These are phyloP conservation scores for Mesitornis unicolor DNA, from an alignment of 2,113 vertebrate genomes.

Conservation along the genomic window DNA sequence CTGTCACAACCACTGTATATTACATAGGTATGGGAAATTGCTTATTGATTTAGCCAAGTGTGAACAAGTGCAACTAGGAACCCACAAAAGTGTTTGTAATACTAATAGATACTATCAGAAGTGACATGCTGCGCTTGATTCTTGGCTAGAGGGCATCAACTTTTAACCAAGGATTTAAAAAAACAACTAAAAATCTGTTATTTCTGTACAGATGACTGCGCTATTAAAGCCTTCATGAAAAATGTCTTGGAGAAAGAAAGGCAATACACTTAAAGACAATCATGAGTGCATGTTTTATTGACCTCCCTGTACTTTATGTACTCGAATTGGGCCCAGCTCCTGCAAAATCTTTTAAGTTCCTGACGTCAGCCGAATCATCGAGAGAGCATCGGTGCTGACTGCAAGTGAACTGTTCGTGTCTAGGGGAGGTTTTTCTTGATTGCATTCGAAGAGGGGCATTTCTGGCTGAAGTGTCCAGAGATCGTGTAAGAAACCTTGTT, in stretches of 20 bases:
- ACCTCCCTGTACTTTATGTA: neutral
- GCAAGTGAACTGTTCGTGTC: no score
- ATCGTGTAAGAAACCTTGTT: neutral
- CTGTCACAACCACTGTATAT: conserved; percentile 10
- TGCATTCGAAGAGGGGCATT: no score
- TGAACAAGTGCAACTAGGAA: conserved; percentile 9
- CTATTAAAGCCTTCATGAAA: neutral
- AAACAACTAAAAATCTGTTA: neutral
- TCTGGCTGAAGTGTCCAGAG: no score
- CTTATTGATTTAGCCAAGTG: conserved; percentile 41
- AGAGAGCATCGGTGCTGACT: neutral
- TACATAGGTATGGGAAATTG: conserved; percentile 35
- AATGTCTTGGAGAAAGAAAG: neutral
- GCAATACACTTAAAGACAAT: neutral
- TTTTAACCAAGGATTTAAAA: neutral
- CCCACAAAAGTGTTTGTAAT: neutral
- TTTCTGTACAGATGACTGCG: neutral
- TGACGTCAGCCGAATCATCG: neutral
- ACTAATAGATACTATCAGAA: neutral
- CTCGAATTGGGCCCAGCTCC: neutral
- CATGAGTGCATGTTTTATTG: neutral
- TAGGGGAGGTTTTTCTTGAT: no score
- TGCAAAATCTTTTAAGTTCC: neutral
- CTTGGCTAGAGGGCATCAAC: neutral
- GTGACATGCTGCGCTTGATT: neutral